These are phyloP conservation scores for Apodemia duryi DNA, from an alignment of 2,888 invertebrate genomes.

Conservation along the genomic window DNA sequence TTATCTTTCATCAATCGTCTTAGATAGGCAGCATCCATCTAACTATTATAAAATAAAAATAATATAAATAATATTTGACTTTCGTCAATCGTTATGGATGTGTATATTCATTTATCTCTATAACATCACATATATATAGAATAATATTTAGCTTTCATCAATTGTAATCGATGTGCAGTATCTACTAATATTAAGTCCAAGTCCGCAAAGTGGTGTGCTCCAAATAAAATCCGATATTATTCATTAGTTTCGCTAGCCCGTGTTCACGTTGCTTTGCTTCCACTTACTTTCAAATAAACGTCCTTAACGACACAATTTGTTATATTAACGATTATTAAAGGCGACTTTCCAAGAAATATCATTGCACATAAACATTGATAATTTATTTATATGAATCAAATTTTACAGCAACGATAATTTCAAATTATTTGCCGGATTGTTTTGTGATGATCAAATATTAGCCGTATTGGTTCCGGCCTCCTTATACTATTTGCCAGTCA, in stretches of 20 bases:
- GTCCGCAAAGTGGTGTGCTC: conserved; percentile 27
- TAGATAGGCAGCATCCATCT: too few relatives aligned
- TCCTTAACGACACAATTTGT: conserved; percentile 23
- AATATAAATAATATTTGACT: too few relatives aligned
- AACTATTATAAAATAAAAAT: too few relatives aligned
- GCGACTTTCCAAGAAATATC: conserved; percentile 21
- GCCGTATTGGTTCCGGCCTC: too few relatives aligned
- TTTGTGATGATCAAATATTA: too few relatives aligned
- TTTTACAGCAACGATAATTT: background rate
- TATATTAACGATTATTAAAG: conserved; percentile 22
- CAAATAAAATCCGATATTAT: conserved; percentile 6
- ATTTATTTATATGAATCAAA: background rate
- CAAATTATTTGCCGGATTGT: background rate
- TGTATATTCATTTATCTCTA: too few relatives aligned
- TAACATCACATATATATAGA: too few relatives aligned
- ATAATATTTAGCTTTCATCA: too few relatives aligned
- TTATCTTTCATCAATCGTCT: too few relatives aligned
- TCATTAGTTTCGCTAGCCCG: conserved; percentile 5
- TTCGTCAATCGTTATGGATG: too few relatives aligned
- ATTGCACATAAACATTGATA: background rate
- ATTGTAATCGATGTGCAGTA: background rate
- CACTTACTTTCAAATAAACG: conserved; percentile 24
- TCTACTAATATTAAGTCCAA: background rate
- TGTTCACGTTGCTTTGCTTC: conserved; percentile 21
- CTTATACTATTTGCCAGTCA: too few relatives aligned